phyloP scores from a whole-genome alignment of 2,888 invertebrate species.

The Cylloceria caligata region DNA sequence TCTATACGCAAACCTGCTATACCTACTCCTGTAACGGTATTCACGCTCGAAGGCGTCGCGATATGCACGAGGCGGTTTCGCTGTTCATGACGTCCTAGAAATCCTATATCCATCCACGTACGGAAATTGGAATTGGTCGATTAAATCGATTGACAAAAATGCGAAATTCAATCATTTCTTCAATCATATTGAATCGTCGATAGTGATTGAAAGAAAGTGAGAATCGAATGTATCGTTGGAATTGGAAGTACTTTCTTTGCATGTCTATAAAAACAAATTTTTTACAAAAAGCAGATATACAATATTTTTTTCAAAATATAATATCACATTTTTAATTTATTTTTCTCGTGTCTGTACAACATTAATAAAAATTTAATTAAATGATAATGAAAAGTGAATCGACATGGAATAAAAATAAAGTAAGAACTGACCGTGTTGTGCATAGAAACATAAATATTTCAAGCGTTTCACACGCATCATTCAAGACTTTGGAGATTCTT shows the following conservation, averaged over 20 bases:
- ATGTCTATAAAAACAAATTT: background rate
- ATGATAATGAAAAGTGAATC: background rate
- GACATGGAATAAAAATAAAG: constrained; percentile 11
- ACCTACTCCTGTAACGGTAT: constrained; percentile 59
- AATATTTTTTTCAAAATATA: background rate
- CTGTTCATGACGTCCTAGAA: constrained; percentile 32
- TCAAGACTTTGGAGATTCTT: constrained; percentile 42
- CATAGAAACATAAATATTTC: constrained; percentile 28
- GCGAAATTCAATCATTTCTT: constrained; percentile 20
- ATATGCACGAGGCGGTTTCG: constrained; percentile 35
- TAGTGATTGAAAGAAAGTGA: constrained; percentile 21
- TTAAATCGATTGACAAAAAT: constrained; percentile 33
- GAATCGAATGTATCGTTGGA: constrained; percentile 1
- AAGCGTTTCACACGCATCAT: constrained; percentile 19
- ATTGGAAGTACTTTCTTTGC: background rate
- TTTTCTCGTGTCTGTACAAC: background rate
- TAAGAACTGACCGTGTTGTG: background rate
- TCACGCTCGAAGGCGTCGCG: constrained; percentile 57
- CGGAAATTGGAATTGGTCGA: constrained; percentile 17
- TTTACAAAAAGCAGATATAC: background rate
- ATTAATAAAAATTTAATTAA: background rate
- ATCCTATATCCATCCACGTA: background rate
- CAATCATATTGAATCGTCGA: constrained; percentile 2
- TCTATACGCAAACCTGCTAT: background rate
- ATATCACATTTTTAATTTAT: background rate